Percentiles rank a stretch among this genome's conserved stretches.
Evolutionary conservation across 2,888 invertebrate species (phyloP).

Genomic region (Axea sp.): DNA sequence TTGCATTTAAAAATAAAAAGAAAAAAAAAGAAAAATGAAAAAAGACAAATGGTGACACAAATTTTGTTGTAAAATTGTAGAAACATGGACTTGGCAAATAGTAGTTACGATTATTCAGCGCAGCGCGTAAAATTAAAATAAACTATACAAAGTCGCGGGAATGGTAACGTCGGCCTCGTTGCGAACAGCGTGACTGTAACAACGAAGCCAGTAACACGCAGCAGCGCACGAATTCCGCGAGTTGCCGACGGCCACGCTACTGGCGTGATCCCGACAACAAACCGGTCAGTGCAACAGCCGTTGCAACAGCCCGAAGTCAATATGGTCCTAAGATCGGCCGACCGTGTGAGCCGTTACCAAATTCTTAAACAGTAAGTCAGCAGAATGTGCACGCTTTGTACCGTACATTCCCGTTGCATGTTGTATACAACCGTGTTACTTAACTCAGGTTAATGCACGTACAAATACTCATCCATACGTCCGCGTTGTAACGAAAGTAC

Average conservation of each 20-base stretch:
- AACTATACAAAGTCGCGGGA: slow-evolving; percentile 69
- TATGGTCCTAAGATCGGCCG: slow-evolving; percentile 75
- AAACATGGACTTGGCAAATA: slow-evolving; percentile 72
- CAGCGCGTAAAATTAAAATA: slow-evolving; percentile 73
- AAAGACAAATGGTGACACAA: too few species aligned
- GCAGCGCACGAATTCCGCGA: slow-evolving; percentile 70
- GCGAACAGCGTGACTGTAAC: slow-evolving; percentile 65
- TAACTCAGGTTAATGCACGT: slow-evolving; percentile 28
- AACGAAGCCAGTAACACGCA: slow-evolving; percentile 74
- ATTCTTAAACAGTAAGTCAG: slow-evolving; percentile 77
- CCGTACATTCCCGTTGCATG: slow-evolving; percentile 32
- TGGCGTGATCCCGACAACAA: slow-evolving; percentile 69
- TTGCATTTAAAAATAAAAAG: too few species aligned
- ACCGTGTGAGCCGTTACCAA: slow-evolving; percentile 74
- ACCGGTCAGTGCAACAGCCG: slow-evolving; percentile 66
- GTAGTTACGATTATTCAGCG: slow-evolving; percentile 71
- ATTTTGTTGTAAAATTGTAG: too few species aligned
- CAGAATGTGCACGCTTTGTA: slow-evolving; percentile 41
- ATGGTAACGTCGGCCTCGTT: slow-evolving; percentile 63
- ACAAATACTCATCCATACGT: slow-evolving; percentile 9
- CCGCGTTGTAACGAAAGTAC: slow-evolving; percentile 1
- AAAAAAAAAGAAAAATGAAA: too few species aligned
- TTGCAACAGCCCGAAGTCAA: slow-evolving; percentile 72
- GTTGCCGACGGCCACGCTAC: slow-evolving; percentile 62
- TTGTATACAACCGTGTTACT: slow-evolving; percentile 23